Evolutionary conservation across 2,888 invertebrate species (phyloP).

Genomic region (Steinernema hermaphroditum): DNA sequence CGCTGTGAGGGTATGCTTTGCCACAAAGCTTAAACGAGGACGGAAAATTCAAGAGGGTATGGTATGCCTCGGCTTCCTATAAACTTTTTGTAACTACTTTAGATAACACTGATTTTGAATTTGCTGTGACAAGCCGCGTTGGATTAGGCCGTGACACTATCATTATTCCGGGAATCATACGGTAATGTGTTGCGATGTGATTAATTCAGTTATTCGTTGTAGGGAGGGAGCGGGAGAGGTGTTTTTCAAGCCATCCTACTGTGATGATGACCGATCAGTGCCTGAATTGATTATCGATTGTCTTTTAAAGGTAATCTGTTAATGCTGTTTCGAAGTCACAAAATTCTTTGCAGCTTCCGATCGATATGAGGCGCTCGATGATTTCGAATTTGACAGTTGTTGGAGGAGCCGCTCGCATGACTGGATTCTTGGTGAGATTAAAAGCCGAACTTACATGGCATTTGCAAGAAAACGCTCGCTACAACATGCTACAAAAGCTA

Average conservation of each 20-base stretch:
- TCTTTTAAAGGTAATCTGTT: constrained; percentile 73
- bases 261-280: constrained; percentile 80
- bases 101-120: constrained; percentile 22
- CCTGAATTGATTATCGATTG: constrained; percentile 83
- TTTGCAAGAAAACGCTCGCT: constrained; percentile 69
- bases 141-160: constrained; percentile 41
- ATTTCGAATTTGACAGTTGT: constrained; percentile 82
- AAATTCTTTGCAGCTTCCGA: constrained; percentile 74
- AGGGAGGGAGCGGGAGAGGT: constrained; percentile 83
- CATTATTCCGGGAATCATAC: constrained; percentile 44
- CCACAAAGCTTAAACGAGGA: constrained; percentile 40
- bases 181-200: too few relatives aligned
- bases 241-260: constrained; percentile 77
- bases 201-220: too few relatives aligned
- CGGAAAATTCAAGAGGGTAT: constrained; percentile 34
- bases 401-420: constrained; percentile 82
- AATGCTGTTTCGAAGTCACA: background rate
- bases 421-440: constrained; percentile 81
- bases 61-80: background rate
- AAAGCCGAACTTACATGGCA: constrained; percentile 76
- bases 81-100: constrained; percentile 17
- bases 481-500: background rate
- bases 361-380: constrained; percentile 79
- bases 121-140: background rate
- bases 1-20: constrained; percentile 42